Evolutionary conservation across 2,797 vertebrate species (phyloP).

Genomic region (Sebastes cheni): DNA sequence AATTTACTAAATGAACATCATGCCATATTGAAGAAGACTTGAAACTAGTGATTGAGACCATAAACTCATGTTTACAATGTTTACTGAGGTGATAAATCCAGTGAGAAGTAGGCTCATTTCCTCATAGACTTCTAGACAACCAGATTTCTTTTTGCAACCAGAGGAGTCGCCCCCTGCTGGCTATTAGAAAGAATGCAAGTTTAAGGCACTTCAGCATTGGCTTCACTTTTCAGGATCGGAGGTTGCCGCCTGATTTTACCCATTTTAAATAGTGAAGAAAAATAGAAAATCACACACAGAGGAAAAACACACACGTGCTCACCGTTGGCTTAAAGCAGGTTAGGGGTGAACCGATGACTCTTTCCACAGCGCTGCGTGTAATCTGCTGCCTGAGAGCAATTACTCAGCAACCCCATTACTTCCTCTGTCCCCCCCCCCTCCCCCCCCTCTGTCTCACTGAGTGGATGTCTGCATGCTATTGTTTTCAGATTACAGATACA

Average conservation of each 20-base stretch:
- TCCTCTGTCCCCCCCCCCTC: conserved; percentile 2
- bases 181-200: background rate
- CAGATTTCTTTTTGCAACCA: no score
- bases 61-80: no score
- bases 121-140: no score
- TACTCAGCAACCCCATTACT: conserved; percentile 51
- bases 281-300: background rate
- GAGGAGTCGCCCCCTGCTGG: background rate
- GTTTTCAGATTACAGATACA: conserved; percentile 60
- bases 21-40: no score
- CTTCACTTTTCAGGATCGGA: background rate
- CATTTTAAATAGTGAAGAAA: background rate
- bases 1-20: no score
- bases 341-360: conserved; percentile 24
- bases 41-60: no score
- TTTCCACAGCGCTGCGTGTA: conserved; percentile 26
- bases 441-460: conserved; percentile 1
- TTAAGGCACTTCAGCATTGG: background rate
- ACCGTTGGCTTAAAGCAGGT: conserved; percentile 5
- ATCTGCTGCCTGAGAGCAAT: conserved; percentile 49
- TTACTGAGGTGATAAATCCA: no score
- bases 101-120: no score
- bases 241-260: background rate
- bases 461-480: conserved; percentile 37
- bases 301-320: background rate